These are phyloP conservation scores for Henricia sp. DNA, from an alignment of 53 echinoderm and acorn worm species.

Conservation along the genomic window DNA sequence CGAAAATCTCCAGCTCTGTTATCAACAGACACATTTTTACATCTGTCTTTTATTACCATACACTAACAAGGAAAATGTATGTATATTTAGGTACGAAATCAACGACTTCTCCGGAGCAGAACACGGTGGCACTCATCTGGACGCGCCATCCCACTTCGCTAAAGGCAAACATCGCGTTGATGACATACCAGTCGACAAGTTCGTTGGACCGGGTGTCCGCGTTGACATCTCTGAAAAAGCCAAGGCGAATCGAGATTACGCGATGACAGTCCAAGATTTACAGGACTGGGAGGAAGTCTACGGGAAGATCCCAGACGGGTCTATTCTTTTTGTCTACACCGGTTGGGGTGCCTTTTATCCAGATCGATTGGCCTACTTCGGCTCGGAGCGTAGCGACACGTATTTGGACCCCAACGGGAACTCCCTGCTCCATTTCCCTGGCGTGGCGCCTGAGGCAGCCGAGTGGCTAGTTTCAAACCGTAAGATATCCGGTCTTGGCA, in stretches of 20 bases:
- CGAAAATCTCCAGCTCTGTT: too few species aligned
- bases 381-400: constrained; percentile 34
- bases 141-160: constrained; percentile 53
- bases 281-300: constrained; percentile 39
- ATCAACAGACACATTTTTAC: too few species aligned
- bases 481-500: constrained; percentile 37
- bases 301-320: constrained; percentile 46
- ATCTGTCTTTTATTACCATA: not conserved
- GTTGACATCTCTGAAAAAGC: constrained; percentile 48
- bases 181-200: constrained; percentile 30
- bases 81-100: constrained; percentile 24
- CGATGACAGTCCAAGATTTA: constrained; percentile 25
- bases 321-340: constrained; percentile 38
- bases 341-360: constrained; percentile 60
- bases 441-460: constrained; percentile 44
- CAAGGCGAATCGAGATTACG: not conserved
- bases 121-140: constrained; percentile 56
- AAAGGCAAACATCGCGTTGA: constrained; percentile 31
- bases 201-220: constrained; percentile 38
- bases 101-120: constrained; percentile 14
- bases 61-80: not conserved
- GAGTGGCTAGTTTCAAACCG: constrained; percentile 53
- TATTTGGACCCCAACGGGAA: constrained; percentile 20
- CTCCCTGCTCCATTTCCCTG: constrained; percentile 48
- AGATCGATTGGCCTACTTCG: constrained; percentile 46